These are phyloP conservation scores for Ursus arctos DNA, from an alignment of 2,113 vertebrate genomes.

Conservation along the genomic window DNA sequence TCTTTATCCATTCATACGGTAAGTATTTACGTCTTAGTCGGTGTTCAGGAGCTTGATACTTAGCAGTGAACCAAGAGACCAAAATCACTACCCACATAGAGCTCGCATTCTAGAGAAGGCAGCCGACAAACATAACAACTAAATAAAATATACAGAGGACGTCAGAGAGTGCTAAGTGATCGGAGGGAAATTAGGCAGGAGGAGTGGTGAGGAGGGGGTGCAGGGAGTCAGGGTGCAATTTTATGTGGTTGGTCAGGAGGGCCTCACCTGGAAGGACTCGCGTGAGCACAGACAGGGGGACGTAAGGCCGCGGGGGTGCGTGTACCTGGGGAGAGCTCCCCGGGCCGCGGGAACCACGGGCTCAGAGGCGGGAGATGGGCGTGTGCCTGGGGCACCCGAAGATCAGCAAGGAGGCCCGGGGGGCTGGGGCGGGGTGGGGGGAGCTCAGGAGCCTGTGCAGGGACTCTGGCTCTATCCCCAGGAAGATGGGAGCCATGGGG, in stretches of 20 bases:
- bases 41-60: background rate
- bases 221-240: background rate
- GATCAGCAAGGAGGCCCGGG: background rate
- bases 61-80: background rate
- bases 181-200: background rate
- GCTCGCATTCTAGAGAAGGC: background rate
- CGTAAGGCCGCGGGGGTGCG: rapidly evolving
- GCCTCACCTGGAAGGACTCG: background rate
- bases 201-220: background rate
- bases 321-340: no score
- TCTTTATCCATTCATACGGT: background rate
- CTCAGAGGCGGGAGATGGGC: background rate
- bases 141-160: background rate
- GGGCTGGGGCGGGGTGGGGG: background rate
- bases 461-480: background rate
- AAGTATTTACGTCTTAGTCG: background rate
- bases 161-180: rapidly evolving
- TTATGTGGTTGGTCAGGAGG: no score
- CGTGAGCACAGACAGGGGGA: background rate
- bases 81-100: background rate
- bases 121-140: background rate
- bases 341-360: rapidly evolving
- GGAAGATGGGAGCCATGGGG: background rate
- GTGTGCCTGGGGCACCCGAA: rapidly evolving
- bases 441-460: background rate